Conservation (phyloP, 2,113 vertebrate genomes). For the Lampris incognitus region DNA sequence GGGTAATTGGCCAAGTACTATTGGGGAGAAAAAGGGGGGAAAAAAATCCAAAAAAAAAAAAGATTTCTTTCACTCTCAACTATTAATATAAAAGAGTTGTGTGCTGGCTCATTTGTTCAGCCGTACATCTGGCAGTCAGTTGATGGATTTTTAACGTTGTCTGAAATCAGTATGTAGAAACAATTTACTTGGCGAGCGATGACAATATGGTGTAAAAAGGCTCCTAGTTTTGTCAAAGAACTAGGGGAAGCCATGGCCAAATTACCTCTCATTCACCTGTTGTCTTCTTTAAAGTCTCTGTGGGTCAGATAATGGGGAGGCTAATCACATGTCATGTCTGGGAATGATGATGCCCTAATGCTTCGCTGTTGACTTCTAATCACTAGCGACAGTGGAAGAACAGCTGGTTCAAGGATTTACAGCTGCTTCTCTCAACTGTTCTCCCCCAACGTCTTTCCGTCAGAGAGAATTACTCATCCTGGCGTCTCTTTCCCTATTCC, state of each 20-base stretch:
- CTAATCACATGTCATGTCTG: slow-evolving; percentile 59
- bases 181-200: slow-evolving; percentile 35
- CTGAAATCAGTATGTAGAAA: slow-evolving; percentile 52
- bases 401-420: slow-evolving; percentile 58
- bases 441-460: slow-evolving; percentile 2
- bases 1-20: no score
- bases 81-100: slow-evolving; percentile 8
- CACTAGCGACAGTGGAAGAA: slow-evolving; percentile 60
- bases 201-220: slow-evolving; percentile 19
- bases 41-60: not conserved
- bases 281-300: slow-evolving; percentile 53
- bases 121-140: slow-evolving; percentile 25
- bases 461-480: slow-evolving; percentile 22
- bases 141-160: slow-evolving; percentile 19
- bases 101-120: slow-evolving; percentile 19
- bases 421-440: slow-evolving; percentile 51
- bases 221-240: slow-evolving; percentile 3
- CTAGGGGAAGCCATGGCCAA: slow-evolving; percentile 7
- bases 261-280: slow-evolving; percentile 48
- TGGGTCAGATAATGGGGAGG: slow-evolving; percentile 24
- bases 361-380: slow-evolving; percentile 66
- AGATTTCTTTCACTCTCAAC: not conserved
- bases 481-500: slow-evolving; percentile 15
- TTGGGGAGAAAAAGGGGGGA: no score
- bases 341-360: slow-evolving; percentile 51